Conservation (phyloP, 1,140 invertebrate genomes). For the Linepithema humile region DNA sequence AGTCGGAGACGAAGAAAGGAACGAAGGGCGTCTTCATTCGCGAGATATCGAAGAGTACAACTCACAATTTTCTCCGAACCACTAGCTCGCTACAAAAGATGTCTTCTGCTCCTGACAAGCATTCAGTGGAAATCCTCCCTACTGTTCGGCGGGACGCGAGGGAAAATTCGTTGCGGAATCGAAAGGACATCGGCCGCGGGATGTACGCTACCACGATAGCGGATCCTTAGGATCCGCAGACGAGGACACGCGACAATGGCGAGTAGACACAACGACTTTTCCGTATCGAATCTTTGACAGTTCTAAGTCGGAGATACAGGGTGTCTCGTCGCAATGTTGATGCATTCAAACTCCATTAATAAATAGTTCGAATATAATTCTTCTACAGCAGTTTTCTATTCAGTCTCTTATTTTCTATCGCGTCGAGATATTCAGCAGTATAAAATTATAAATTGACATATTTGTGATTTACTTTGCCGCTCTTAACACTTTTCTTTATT, state of each 20-base stretch:
- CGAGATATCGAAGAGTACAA: slow-evolving; percentile 76
- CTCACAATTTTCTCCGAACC: slow-evolving; percentile 83
- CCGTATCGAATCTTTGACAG: slow-evolving; percentile 73
- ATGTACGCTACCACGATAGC: slow-evolving; percentile 55
- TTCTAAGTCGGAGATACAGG: slow-evolving; percentile 29
- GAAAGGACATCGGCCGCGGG: slow-evolving; percentile 63
- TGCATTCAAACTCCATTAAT: neutral
- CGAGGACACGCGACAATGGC: slow-evolving; percentile 75
- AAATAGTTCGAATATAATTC: too few relatives aligned
- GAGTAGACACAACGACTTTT: slow-evolving; percentile 77
- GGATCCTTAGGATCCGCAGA: slow-evolving; percentile 64
- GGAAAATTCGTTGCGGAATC: slow-evolving; percentile 63
- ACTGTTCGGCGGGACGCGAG: neutral
- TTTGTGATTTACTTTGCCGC: neutral
- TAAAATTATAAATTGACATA: neutral
- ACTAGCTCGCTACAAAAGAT: slow-evolving; percentile 82
- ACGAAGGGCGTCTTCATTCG: slow-evolving; percentile 72
- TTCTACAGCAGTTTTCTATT: too few relatives aligned
- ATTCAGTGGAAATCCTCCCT: slow-evolving; percentile 75
- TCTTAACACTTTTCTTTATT: neutral
- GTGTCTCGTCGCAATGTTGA: slow-evolving; percentile 3
- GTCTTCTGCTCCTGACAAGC: slow-evolving; percentile 83
- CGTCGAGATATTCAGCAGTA: neutral
- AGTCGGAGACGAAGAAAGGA: slow-evolving; percentile 16
- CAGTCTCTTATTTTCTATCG: neutral